Conservation (phyloP, 2,113 vertebrate species). For the Pterocles gutturalis region DNA sequence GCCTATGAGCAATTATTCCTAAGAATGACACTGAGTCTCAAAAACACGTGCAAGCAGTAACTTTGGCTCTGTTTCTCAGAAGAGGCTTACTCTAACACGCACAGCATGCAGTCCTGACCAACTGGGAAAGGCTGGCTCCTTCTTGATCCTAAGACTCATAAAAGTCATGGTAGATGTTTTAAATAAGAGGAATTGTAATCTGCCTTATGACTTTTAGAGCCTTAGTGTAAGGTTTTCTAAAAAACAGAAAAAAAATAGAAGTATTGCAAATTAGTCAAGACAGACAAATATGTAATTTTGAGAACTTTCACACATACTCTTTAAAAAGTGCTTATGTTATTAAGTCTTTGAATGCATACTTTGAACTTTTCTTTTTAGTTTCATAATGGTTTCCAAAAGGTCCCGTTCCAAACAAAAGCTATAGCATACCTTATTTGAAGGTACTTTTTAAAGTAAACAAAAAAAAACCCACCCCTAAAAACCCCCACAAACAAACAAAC, state of each 20-base stretch:
- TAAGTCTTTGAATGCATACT: background rate
- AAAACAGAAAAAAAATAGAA: background rate
- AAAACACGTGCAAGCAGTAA: accelerated
- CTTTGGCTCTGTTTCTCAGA: background rate
- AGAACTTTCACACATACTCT: background rate
- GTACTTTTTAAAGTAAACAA: background rate
- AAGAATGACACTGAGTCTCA: background rate
- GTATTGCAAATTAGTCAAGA: background rate
- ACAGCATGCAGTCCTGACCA: background rate
- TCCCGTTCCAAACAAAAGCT: background rate
- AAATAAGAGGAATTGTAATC: background rate
- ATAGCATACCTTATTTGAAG: background rate
- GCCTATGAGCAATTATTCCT: background rate
- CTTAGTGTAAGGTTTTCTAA: background rate
- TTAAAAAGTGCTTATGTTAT: background rate
- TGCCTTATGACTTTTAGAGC: background rate
- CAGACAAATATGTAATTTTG: background rate
- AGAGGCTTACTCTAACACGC: background rate
- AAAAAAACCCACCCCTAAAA: no score
- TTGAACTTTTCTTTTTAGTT: background rate
- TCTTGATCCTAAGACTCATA: background rate
- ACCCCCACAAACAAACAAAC: no score
- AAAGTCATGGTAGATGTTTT: background rate
- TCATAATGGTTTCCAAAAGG: background rate
- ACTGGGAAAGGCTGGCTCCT: background rate